Evolutionary conservation across 2,113 vertebrate genomes (phyloP), one percentile per base, ranked within the genome.

Genomic region (Fregetta grallaria): DNA sequence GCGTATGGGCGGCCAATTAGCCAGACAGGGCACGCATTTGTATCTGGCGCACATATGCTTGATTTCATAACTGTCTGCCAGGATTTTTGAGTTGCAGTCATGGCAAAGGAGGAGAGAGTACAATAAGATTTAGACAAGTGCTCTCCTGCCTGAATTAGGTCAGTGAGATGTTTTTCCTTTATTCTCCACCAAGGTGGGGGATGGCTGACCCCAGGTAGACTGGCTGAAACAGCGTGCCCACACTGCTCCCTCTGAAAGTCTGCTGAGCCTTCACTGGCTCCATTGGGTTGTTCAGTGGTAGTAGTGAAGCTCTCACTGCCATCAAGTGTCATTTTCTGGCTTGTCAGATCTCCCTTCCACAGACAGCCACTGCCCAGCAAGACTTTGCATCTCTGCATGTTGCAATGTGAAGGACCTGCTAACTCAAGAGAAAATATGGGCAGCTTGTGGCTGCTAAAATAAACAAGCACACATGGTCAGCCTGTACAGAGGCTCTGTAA

Each of bases 1-100:
- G 9, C 0, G 0, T 56, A 3, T 5, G 19, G 14, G 23, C 6
- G 3, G 16, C 59, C 40, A 74, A 13, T 82, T 56, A n/a, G 38
- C 34, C 81, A 63, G 55, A 22, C 25, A 68, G 55, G 16, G 29
- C 47, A 68, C 2, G 2, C 1, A 0, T 44, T 55, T 6, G 0
- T 82, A 23, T 72, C 84, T 85, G 56, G 20, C 66, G 47, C 53
- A 30, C 8, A 13, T 21, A 66, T 4, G 6, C 40, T 78, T 53
- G 58, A 15, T 71, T 95, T 90, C 55, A 7, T 86, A 87, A 59
- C 42, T 85, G 38, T 40, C 38, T 86, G 79, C 44, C 59, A 89
- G 86, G 52, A 50, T 65, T 74, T 66, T 66, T 56, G 56, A 7
- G 18, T 67, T 93, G 52, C 63, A 94, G 58, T 62, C 59, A 55